Base-by-base conservation (phyloP, 1,140 invertebrate species). In the Stegodyphus dumicola region DNA sequence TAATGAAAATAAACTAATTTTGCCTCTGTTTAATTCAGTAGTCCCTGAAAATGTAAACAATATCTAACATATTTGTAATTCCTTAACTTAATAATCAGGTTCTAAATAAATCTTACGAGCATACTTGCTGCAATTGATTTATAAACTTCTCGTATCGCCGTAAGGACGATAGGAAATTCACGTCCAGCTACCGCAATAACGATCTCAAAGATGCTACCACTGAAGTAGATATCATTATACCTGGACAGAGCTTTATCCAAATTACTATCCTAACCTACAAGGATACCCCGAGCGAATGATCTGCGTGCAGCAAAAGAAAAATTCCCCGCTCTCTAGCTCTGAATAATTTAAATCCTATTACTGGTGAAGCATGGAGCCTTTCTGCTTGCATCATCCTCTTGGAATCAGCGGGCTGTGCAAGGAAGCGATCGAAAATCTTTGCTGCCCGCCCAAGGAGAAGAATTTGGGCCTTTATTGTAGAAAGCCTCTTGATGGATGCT, bases 331-430 rank as follows among this genome's bases (percentile, higher is more conserved):
- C 69, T 70, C 33, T 33, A 15, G 69, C 33, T 49, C 33, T 70
- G 69, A 70, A 70, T 70, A 70, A 70, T 70, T 70, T 70, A 70
- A 70, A 70, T 70, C 69, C 69, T 33, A 70, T 70, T 70, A 70
- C 33, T 33, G 33, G 33, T 33, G 33, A 33, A 33, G 33, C 33
- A 33, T 33, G 33, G 33, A 33, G 33, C 33, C 33, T 33, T 33
- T 33, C 33, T 33, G 33, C 33, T 33, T 33, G 33, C 33, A 49
- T 33, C 33, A 11, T 15, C 48, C 69, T 70, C 33, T 13, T 70
- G 69, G 11, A 70, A 49, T 49, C 69, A 70, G 33, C 48, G 33
- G 33, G 51, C 33, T 70, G 69, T 70, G 69, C 69, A 33, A 70
- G 51, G 69, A 15, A 70, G 33, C 48, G 15, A 49, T 10, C 48